Base-by-base conservation (phyloP, 2,888 invertebrate genomes). In the Rhingia rostrata region DNA sequence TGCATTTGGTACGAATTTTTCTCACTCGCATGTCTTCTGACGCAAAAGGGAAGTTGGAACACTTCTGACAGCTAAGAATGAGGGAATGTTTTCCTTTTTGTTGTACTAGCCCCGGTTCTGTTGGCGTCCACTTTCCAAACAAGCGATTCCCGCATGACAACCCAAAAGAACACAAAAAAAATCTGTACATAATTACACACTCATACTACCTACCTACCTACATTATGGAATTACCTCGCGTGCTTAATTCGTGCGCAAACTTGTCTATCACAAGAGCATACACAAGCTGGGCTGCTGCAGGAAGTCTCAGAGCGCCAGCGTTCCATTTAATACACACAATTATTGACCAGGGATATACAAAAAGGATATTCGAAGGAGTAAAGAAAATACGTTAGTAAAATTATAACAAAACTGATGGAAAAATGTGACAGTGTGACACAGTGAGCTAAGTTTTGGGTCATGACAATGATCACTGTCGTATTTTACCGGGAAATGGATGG, bases 161-260 rank as follows among this genome's bases (percentile, higher is more conserved):
- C 49, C 39, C 70, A 30, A 70, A 49, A n/a, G 37, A 30, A 39
- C n/a, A 22, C 22, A 35, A 58, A 35, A 49, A 58, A 32, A 22
- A 35, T 41, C 14, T 32, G 30, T 30, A 39, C 70, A 66, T 54
- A 61, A 43, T 56, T 66, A 56, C 41, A 66, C 60, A 73, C 63
- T 22, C 22, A 22, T 22, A 22, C 22, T 22, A 63, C 67, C 60
- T 56, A 56, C 69, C 22, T 22, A 63, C 67, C 60, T 56, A 56
- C 69, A 64, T 79, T 84, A 79, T 84, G 78, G 74, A 79, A 84
- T 84, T 79, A 79, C 79, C 64, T 73, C 47, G 83, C 69, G 78
- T 78, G 39, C 78, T 73, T 83, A 78, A 78, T 78, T 73, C 70
- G 69, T 64, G 69, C 47, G 67, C 83, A 79, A 83, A 74, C 66